Percentiles rank a stretch among this genome's conserved stretches.
Evolutionary conservation across 2,797 vertebrate species (phyloP).

Genomic region (Synanceia verrucosa): DNA sequence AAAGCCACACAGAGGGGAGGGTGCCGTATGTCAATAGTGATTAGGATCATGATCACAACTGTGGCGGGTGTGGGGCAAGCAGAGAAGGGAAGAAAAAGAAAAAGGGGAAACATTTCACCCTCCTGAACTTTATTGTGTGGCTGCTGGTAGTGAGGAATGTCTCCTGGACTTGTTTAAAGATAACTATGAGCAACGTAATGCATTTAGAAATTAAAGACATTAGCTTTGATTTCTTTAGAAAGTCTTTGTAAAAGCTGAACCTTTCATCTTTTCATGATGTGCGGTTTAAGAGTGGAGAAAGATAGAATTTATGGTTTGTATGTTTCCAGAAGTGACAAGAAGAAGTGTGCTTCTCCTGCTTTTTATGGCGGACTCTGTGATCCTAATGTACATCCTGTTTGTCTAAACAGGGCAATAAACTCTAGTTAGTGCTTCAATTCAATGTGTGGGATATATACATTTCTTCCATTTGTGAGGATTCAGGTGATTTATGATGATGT

Average conservation of each 20-base stretch:
- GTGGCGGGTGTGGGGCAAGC: conserved; percentile 42
- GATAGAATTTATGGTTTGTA: conserved; percentile 45
- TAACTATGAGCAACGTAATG: background rate
- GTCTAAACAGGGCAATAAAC: conserved; percentile 38
- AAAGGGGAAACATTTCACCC: conserved; percentile 38
- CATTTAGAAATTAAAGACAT: conserved; percentile 16
- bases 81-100: conserved; percentile 16
- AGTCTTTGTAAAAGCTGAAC: background rate
- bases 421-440: background rate
- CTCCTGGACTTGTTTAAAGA: conserved; percentile 55
- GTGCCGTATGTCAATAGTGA: conserved; percentile 92
- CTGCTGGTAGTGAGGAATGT: conserved; percentile 49
- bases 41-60: conserved; percentile 75
- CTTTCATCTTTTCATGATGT: conserved; percentile 24
- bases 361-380: conserved; percentile 9
- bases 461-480: conserved; percentile 72
- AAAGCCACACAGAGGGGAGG: conserved; percentile 91
- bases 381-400: conserved; percentile 49
- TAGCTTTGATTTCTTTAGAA: conserved; percentile 2
- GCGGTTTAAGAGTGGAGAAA: conserved; percentile 24
- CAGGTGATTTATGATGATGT: conserved; percentile 31
- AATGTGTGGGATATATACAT: background rate
- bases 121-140: conserved; percentile 66
- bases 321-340: conserved; percentile 29
- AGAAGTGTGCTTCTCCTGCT: conserved; percentile 5